Conservation (phyloP, 1,140 invertebrate species). For the Galendromus occidentalis region DNA sequence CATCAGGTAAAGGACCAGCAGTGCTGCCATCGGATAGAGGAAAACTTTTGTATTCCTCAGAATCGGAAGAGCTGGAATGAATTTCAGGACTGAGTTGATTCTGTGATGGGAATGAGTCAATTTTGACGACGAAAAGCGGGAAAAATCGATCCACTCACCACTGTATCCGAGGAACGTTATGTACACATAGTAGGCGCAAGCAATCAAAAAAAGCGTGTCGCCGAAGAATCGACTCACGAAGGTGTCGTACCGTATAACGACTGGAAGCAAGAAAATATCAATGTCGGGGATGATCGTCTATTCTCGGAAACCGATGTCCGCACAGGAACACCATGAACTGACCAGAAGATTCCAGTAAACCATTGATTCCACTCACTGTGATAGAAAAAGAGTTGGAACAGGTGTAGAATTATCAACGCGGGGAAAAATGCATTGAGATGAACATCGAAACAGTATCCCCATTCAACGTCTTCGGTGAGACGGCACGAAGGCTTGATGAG, state of each 20-base stretch:
- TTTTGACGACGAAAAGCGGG: background rate
- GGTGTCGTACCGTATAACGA: slow-evolving; percentile 48
- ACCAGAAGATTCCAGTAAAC: slow-evolving; percentile 14
- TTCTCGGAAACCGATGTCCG: too few species aligned
- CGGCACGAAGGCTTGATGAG: slow-evolving; percentile 43
- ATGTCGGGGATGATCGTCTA: too few species aligned
- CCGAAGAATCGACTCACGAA: slow-evolving; percentile 62
- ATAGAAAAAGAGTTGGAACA: slow-evolving; percentile 73
- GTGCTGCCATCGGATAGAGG: slow-evolving; percentile 58
- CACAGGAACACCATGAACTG: background rate
- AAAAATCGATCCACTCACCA: slow-evolving; percentile 40
- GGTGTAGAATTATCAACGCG: slow-evolving; percentile 73
- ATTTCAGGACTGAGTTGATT: too few species aligned
- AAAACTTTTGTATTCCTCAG: slow-evolving; percentile 68
- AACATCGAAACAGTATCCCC: slow-evolving; percentile 96
- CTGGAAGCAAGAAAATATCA: slow-evolving; percentile 36
- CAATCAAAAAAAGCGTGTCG: slow-evolving; percentile 83
- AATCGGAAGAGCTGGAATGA: slow-evolving; percentile 68
- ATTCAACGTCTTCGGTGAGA: slow-evolving; percentile 67
- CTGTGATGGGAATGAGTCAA: too few species aligned
- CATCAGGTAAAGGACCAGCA: slow-evolving; percentile 56
- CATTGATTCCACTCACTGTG: slow-evolving; percentile 41
- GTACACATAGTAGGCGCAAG: slow-evolving; percentile 78
- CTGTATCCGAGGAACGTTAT: slow-evolving; percentile 96
- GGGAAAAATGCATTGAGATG: slow-evolving; percentile 98